Evolutionary conservation across 2,888 invertebrate species (phyloP), one percentile per base, ranked within the genome.

Genomic region (Autographa gamma): DNA sequence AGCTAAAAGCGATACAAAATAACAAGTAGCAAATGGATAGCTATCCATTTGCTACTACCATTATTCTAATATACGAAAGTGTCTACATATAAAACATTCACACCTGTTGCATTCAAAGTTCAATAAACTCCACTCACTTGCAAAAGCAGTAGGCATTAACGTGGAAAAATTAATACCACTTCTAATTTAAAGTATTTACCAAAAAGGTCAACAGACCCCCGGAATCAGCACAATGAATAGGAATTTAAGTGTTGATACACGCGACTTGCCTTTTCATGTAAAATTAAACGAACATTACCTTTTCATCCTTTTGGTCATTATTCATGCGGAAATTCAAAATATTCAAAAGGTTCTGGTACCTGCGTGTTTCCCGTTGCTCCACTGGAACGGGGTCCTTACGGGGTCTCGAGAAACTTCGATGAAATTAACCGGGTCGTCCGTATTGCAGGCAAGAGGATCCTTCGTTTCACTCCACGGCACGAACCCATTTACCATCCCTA

Each of bases 331-430:
- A 77, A 77, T 71, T 66, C 72, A 68, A 87, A 84, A 86, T 87
- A 88, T 86, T 84, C 76, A 82, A 78, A 81, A 84, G 82, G 84
- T 85, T 86, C 65, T 73, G 25, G 66, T 34, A 95, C 97, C 97
- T 85, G 97, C 97, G 81, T 96, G 96, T 67, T 84, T 90, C 0
- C 93, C 91, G 32, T 87, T 89, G 83, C 96, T 96, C 98, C 98
- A 98, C 83, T 98, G 98, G 88, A 97, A 98, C 0, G 98, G 98
- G 0, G 98, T 98, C n/a, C 98, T 95, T 60, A 95, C 96, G 0
- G 97, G 97, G 89, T 98, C 98, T 43, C 98, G 96, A 19, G 97
- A 96, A 1, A 94, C 93, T 16, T 93, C 85, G 19, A 96, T 89
- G 86, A 96, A 98, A 60, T 96, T 93, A 38, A 96, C 91, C 14